Evolutionary conservation across 2,888 invertebrate species (phyloP).

Genomic region (Pardosa pseudoannulata): DNA sequence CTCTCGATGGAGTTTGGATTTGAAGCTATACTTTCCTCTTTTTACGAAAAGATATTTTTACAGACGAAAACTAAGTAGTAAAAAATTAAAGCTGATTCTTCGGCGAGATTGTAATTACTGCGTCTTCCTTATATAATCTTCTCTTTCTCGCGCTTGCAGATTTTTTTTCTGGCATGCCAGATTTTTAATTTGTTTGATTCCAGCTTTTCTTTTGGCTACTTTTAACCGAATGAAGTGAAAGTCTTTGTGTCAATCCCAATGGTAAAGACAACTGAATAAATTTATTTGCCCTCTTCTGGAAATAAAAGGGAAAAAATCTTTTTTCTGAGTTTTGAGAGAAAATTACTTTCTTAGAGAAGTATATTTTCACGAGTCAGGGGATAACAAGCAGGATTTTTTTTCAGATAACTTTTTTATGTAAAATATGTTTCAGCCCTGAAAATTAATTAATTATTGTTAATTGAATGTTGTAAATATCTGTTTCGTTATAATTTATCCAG

Average conservation of each 20-base stretch:
- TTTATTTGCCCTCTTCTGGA: conserved; percentile 22
- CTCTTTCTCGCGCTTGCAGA: conserved; percentile 60
- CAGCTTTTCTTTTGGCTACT: conserved; percentile 38
- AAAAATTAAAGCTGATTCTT: conserved; percentile 66
- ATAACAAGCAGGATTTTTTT: background rate
- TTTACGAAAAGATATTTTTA: conserved; percentile 40
- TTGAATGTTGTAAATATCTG: background rate
- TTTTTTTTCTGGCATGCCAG: conserved; percentile 24
- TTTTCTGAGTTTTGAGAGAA: conserved; percentile 40
- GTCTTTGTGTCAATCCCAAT: conserved; percentile 65
- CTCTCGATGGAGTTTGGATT: conserved; percentile 33
- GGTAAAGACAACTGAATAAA: conserved; percentile 59
- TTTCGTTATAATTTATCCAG: too few relatives aligned
- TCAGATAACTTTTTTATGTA: too few relatives aligned
- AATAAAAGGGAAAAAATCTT: conserved; percentile 19
- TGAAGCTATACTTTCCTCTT: conserved; percentile 22
- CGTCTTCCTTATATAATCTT: conserved; percentile 61
- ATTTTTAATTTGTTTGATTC: conserved; percentile 66
- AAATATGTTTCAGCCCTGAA: background rate
- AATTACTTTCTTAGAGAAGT: conserved; percentile 53
- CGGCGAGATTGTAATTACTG: conserved; percentile 57
- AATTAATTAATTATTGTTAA: conserved; percentile 9
- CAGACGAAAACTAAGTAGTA: conserved; percentile 32
- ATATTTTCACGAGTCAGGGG: background rate
- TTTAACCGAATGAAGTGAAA: conserved; percentile 48